phyloP scores from a whole-genome alignment of 2,113 vertebrate species.

The Phyllostomus discolor region DNA sequence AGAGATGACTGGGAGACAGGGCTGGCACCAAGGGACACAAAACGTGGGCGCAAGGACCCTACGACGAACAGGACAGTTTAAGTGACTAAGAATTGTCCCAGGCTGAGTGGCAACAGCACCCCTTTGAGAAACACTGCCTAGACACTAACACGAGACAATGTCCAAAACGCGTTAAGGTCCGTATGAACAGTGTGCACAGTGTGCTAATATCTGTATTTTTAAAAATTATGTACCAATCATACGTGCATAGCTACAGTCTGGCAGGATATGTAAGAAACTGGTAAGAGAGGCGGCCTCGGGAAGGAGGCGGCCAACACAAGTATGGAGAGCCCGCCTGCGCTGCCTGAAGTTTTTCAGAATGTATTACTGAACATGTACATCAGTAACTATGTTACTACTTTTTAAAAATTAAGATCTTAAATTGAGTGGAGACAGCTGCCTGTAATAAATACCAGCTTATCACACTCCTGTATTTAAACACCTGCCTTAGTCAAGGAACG shows the following conservation, averaged over 20 bases:
- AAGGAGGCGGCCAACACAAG: background rate
- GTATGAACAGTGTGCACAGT: background rate
- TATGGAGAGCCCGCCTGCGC: background rate
- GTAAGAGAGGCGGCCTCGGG: background rate
- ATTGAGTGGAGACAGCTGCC: background rate
- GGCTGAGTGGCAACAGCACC: background rate
- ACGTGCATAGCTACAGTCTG: background rate
- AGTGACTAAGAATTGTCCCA: background rate
- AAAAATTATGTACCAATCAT: background rate
- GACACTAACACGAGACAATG: background rate
- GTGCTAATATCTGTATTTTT: background rate
- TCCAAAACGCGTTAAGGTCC: background rate
- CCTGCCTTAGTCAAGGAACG: background rate
- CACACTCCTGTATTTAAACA: background rate
- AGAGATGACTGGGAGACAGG: background rate
- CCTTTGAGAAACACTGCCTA: background rate
- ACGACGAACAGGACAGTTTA: background rate
- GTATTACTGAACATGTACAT: background rate
- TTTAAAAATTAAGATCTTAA: conserved; percentile 3
- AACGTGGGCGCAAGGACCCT: background rate
- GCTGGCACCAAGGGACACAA: background rate
- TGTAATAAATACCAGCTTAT: background rate
- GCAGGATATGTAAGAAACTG: background rate
- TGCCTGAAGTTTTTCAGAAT: background rate
- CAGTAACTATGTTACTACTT: background rate